A percentile compares a stretch with the other conserved stretches of the same genome.
Evolutionary conservation across 2,797 vertebrate species (phyloP).

Genomic region (Alfaro cultratus): DNA sequence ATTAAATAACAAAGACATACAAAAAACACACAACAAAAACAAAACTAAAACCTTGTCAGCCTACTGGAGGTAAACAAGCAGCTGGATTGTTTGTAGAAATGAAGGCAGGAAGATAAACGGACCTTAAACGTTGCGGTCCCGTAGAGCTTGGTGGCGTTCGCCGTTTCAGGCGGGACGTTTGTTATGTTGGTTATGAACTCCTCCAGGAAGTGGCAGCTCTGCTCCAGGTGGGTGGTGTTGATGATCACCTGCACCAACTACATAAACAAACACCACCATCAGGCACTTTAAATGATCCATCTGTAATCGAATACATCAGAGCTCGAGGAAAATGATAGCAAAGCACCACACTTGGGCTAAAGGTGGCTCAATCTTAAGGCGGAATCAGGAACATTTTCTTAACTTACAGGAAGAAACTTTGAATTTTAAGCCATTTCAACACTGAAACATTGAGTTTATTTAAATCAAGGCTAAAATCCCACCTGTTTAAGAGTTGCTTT

Average conservation of each 20-base stretch:
- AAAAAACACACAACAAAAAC: too few relatives aligned
- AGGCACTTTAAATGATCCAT: neutral
- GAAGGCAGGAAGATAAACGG: neutral
- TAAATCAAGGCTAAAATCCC: too few relatives aligned
- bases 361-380: too few relatives aligned
- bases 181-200: slow-evolving; percentile 98
- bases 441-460: too few relatives aligned
- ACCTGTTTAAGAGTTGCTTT: too few relatives aligned
- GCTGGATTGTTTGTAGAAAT: neutral
- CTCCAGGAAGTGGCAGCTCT: slow-evolving; percentile 93
- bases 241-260: slow-evolving; percentile 98
- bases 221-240: slow-evolving; percentile 96
- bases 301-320: neutral
- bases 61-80: neutral
- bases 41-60: too few relatives aligned
- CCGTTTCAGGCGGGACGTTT: slow-evolving; percentile 91
- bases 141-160: slow-evolving; percentile 93
- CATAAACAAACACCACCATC: neutral
- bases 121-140: slow-evolving; percentile 98
- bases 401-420: neutral
- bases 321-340: too few relatives aligned
- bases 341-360: too few relatives aligned
- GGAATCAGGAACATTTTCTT: neutral
- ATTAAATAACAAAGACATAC: too few relatives aligned
- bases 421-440: neutral